Evolutionary conservation across 2,797 vertebrate genomes (phyloP).

Genomic region (Orestias chungarensis): DNA sequence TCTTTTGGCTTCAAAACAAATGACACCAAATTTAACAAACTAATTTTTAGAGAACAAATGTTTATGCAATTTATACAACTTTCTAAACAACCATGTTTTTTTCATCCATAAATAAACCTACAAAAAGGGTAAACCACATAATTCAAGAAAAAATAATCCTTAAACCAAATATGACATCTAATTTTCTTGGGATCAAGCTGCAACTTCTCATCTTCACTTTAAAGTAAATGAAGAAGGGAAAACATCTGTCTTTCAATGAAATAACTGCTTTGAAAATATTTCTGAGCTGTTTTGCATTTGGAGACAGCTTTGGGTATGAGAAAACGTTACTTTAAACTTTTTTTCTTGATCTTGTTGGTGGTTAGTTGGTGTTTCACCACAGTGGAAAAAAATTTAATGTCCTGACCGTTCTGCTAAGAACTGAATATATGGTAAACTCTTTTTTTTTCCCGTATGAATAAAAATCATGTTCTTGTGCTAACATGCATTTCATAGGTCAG

Average conservation of each 20-base stretch:
- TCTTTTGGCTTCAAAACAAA: constrained; percentile 25
- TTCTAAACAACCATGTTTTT: constrained; percentile 50
- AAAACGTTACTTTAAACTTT: background rate
- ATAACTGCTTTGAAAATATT: constrained; percentile 7
- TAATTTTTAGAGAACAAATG: constrained; percentile 30
- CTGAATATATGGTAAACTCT: constrained; percentile 23
- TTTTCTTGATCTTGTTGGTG: constrained; percentile 8
- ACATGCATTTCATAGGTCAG: constrained; percentile 15
- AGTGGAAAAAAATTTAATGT: constrained; percentile 19
- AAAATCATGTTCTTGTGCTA: constrained; percentile 11
- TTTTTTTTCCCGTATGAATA: constrained; percentile 26
- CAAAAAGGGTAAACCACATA: background rate
- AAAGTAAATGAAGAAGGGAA: background rate
- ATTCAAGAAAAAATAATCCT: background rate
- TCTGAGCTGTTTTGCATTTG: constrained; percentile 6
- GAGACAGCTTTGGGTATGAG: background rate
- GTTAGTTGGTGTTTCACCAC: background rate
- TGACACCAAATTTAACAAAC: constrained; percentile 21
- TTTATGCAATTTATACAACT: constrained; percentile 72
- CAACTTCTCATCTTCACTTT: too few species aligned
- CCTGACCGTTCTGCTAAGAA: constrained; percentile 19
- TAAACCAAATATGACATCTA: too few species aligned
- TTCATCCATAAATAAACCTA: background rate
- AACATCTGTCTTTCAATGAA: background rate
- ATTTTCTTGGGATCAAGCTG: too few species aligned